A percentile compares a stretch with the other conserved stretches of the same genome.
These are phyloP conservation scores for Vesta saturnalis DNA, from an alignment of 2,888 invertebrate species.

Conservation along the genomic window DNA sequence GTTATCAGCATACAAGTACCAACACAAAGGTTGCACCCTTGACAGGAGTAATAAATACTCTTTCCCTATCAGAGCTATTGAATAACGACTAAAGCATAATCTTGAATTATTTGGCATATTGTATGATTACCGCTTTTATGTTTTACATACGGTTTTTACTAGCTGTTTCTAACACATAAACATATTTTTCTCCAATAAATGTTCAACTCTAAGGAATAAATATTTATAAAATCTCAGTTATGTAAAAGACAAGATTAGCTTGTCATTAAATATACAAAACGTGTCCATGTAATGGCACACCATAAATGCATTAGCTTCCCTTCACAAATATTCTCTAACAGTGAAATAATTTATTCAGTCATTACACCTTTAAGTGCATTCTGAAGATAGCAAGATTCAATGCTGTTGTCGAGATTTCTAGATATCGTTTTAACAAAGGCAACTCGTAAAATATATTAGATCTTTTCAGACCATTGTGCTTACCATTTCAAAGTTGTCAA, in stretches of 20 bases:
- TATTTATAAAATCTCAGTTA: too few species aligned
- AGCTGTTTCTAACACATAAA: too few species aligned
- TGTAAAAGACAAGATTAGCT: not conserved
- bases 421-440: not conserved
- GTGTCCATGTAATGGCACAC: not conserved
- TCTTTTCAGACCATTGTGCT: too few species aligned
- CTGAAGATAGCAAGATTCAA: not conserved
- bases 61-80: not conserved
- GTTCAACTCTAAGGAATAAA: too few species aligned
- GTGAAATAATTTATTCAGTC: not conserved
- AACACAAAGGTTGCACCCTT: not conserved
- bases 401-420: not conserved
- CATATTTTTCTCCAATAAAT: too few species aligned
- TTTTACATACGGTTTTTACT: too few species aligned
- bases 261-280: not conserved
- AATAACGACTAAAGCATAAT: not conserved
- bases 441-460: too few species aligned
- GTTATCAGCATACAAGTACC: not conserved
- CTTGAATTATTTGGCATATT: slow-evolving; percentile 7
- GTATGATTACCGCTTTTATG: not conserved
- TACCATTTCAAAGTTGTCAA: not conserved
- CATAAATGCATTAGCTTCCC: too few species aligned
- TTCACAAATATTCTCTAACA: not conserved
- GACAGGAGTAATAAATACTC: not conserved
- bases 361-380: not conserved